A percentile compares a stretch with the other conserved stretches of the same genome.
phyloP scores from a whole-genome alignment of 2,113 vertebrate species.

The Alethe diademata region DNA sequence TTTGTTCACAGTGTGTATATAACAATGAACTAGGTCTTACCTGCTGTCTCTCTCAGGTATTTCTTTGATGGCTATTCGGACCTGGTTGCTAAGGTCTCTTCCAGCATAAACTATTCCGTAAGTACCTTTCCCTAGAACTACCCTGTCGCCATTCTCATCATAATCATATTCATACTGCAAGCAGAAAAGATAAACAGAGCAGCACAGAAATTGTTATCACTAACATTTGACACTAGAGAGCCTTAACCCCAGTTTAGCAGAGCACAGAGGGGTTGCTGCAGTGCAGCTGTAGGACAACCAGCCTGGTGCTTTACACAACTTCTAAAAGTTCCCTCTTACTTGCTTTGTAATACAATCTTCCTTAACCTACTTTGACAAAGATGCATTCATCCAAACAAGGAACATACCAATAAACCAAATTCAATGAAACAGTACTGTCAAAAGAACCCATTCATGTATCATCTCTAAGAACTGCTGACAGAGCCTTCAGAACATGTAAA shows the following conservation, averaged over 20 bases:
- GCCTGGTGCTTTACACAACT: neutral
- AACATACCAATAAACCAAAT: neutral
- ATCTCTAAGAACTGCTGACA: neutral
- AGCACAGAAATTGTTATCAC: neutral
- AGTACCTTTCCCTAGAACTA: slow-evolving; percentile 80
- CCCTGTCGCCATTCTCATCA: slow-evolving; percentile 74
- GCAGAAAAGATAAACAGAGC: slow-evolving; percentile 22
- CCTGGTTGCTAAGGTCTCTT: slow-evolving; percentile 80
- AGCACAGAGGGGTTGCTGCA: neutral
- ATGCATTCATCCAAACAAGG: neutral
- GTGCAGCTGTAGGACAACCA: neutral
- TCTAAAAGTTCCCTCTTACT: neutral
- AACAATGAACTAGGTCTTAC: slow-evolving; percentile 51
- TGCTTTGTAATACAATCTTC: neutral
- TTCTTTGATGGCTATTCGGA: slow-evolving; percentile 85
- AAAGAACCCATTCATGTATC: neutral
- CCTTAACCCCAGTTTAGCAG: neutral
- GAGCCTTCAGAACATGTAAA: neutral
- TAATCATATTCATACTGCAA: slow-evolving; percentile 82
- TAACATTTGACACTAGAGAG: neutral
- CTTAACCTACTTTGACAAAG: neutral
- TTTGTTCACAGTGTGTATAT: neutral
- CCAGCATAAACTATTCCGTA: slow-evolving; percentile 82
- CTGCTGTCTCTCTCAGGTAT: slow-evolving; percentile 80
- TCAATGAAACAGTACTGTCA: neutral